phyloP scores from a whole-genome alignment of 2,888 invertebrate genomes.

The Lutraria lutraria region DNA sequence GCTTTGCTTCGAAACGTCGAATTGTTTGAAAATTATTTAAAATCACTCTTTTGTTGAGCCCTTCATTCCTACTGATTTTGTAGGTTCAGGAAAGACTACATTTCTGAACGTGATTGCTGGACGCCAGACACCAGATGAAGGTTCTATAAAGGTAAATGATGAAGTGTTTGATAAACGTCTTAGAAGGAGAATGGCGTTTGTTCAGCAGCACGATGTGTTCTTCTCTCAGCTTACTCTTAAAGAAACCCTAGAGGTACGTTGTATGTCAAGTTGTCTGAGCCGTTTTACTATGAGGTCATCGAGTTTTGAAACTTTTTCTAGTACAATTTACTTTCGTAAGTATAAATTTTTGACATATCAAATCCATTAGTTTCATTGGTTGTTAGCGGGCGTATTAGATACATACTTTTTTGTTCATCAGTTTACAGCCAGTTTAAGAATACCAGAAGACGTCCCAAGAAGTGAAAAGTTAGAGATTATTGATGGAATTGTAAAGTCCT shows the following conservation, averaged over 20 bases:
- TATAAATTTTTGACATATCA: too few species aligned
- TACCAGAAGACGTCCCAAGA: constrained; percentile 91
- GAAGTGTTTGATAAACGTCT: constrained; percentile 90
- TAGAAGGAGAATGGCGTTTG: constrained; percentile 93
- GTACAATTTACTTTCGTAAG: constrained; percentile 56
- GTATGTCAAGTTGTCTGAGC: constrained; percentile 82
- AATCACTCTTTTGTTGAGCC: neutral
- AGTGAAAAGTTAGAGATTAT: constrained; percentile 92
- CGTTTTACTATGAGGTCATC: too few species aligned
- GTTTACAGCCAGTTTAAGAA: constrained; percentile 89
- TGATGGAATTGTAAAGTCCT: constrained; percentile 92
- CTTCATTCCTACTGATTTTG: neutral
- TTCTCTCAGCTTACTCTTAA: constrained; percentile 92
- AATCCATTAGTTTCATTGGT: too few species aligned
- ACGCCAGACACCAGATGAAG: constrained; percentile 89
- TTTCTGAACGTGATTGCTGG: constrained; percentile 92
- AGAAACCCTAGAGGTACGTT: constrained; percentile 91
- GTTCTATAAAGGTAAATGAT: constrained; percentile 90
- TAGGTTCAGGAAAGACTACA: constrained; percentile 92
- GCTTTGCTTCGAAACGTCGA: too few species aligned
- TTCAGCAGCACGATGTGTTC: constrained; percentile 93
- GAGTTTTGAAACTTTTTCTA: too few species aligned
- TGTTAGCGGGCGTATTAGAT: too few species aligned
- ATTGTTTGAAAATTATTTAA: too few species aligned
- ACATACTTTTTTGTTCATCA: constrained; percentile 72